A percentile compares a stretch with the other conserved stretches of the same genome.
These are phyloP conservation scores for Contarinia nasturtii DNA, from an alignment of 1,140 invertebrate species.

Conservation along the genomic window DNA sequence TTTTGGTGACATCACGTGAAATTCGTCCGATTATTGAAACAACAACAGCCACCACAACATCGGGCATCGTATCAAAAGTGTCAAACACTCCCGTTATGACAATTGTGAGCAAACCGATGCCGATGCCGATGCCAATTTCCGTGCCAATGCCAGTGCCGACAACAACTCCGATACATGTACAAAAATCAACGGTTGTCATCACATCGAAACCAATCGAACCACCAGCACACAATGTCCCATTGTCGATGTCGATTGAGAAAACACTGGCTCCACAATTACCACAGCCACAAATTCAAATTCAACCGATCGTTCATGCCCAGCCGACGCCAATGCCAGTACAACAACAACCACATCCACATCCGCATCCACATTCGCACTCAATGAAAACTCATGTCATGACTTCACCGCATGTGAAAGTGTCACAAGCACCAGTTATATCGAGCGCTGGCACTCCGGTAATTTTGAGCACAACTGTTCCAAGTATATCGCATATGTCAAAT, in stretches of 20 bases:
- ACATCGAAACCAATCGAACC: neutral
- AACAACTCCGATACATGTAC: neutral
- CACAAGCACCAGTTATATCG: conserved; percentile 11
- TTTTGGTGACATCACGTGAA: too few relatives aligned
- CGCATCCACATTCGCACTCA: conserved; percentile 9
- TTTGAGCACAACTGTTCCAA: conserved; percentile 14
- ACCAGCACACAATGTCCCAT: neutral
- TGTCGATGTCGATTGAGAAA: neutral
- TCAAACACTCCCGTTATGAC: neutral
- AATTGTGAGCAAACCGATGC: neutral
- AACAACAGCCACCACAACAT: conserved; percentile 13
- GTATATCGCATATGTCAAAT: conserved; percentile 4
- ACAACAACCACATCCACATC: conserved; percentile 3
- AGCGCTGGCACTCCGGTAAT: conserved; percentile 17
- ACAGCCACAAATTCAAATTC: conserved; percentile 1
- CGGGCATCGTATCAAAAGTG: conserved; percentile 8
- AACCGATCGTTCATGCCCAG: conserved; percentile 9
- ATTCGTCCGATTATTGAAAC: conserved; percentile 16
- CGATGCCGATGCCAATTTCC: neutral
- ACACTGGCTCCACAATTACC: neutral
- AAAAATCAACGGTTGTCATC: neutral
- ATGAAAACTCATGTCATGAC: neutral
- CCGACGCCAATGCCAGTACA: conserved; percentile 3
- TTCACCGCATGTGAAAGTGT: conserved; percentile 1
- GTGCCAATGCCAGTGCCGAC: neutral